Evolutionary conservation across 2,888 invertebrate genomes (phyloP), one percentile per base, ranked within the genome.

Genomic region (Cataglyphis rosenhaueri): DNA sequence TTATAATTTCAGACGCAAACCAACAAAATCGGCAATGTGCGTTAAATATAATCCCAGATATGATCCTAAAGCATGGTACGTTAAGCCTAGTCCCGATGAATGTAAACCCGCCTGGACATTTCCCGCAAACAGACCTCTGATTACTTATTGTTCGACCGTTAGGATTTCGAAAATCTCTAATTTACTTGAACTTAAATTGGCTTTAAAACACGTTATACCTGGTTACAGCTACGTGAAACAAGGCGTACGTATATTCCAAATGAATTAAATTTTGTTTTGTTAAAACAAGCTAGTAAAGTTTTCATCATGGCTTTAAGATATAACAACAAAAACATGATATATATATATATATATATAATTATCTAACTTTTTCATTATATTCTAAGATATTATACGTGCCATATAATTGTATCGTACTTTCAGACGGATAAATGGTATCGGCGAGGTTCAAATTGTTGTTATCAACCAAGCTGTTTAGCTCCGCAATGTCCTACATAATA

Each of bases 61-160:
- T 32, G 92, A 93, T 84, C 93, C 93, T 1, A 90, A 91, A 32
- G 89, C 91, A 9, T 92, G 92, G 92, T 48, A 86, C 29, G 89
- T 92, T 6, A 90, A 90, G 81, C 92, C 92, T 10, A 93, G 92
- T 84, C 92, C 92, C 44, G 89, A 91, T 21, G 90, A 91, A 59
- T 91, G 92, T 76, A 92, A 92, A 85, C 94, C 93, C n/a, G 76
- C 87, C 4, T 93, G 92, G 92, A 91, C 86, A 18, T 86, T 91
- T 85, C 90, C 92, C 25, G 65, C 66, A 3, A 93, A 91, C 29
- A 85, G 93, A 44, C 94, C 94, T 0, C 84, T 93, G 4, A 93
- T 94, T 44, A 92, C 92, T 4, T 92, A 90, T 52, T 89, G 59
- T 62, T 91, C 92, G 8, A 89, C 91, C 3, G 85, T 86, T 8